Conservation (phyloP, 2,113 vertebrate genomes). For the Gymnarchus niloticus region DNA sequence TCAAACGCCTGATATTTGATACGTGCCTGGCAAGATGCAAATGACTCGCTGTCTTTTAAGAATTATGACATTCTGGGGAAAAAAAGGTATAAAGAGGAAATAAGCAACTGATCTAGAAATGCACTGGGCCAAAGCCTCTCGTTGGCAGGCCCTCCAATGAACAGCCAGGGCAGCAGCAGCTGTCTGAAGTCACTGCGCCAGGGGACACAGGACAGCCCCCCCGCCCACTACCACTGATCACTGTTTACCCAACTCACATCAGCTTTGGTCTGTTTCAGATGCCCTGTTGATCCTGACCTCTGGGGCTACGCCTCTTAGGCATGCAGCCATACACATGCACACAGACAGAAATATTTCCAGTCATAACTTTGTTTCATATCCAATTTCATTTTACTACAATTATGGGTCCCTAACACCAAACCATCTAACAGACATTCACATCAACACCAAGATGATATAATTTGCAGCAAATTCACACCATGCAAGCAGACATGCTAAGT, state of each 20-base stretch:
- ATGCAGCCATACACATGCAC: not conserved
- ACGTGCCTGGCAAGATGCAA: not conserved
- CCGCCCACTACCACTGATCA: not conserved
- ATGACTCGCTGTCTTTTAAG: not conserved
- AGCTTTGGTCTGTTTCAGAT: not conserved
- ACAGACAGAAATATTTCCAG: not conserved
- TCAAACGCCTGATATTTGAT: not conserved
- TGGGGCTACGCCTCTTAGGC: not conserved
- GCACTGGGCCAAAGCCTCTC: slow-evolving; percentile 36
- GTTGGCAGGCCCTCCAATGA: slow-evolving; percentile 44
- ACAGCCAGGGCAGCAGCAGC: too few relatives aligned
- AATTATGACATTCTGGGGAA: not conserved
- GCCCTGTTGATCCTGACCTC: too few relatives aligned
- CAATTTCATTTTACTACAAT: not conserved
- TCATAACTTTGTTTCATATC: not conserved
- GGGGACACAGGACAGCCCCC: too few relatives aligned
- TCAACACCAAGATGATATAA: not conserved
- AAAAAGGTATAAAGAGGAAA: not conserved
- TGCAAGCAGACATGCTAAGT: too few relatives aligned
- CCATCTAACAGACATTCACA: not conserved
- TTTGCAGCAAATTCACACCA: not conserved
- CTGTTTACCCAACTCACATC: not conserved
- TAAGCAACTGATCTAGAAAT: not conserved
- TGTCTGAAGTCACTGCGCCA: too few relatives aligned
- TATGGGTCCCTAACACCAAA: not conserved